Evolutionary conservation across 2,797 vertebrate species (phyloP), one percentile per base, ranked within the genome.

Genomic region (Pachyuromys duprasi): DNA sequence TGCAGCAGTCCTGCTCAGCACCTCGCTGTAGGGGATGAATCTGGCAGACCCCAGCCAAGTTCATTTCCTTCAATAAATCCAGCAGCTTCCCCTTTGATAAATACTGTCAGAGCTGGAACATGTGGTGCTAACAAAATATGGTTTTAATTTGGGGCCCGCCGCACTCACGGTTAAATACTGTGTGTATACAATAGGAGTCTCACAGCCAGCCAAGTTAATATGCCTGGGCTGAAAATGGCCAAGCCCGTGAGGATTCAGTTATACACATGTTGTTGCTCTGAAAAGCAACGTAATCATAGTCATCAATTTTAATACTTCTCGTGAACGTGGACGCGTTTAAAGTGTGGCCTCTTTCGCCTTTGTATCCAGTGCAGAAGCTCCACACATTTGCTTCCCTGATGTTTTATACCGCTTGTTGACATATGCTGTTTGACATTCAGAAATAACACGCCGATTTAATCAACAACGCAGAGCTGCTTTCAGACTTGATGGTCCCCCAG

Each of bases 391-490:
- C 96, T 98, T 98, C 96, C 86, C 96, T 96, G 89, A 90, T 97
- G 82, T 94, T 97, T 97, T 93, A 95, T 94, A 89, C 86, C 96
- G 67, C 87, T 97, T 96, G 96, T 97, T 97, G 97, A 98, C 97
- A 94, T 96, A 94, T 97, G 95, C 97, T 98, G 96, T 97, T 97
- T 98, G 98, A 98, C 98, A 96, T 98, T 98, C 97, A 96, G 97
- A 18, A 97, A 97, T 96, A 96, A 65, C 94, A 95, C 39, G 33
- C 49, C 93, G 94, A 95, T 98, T 98, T 98, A 96, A 98, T 98
- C 97, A 98, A 97, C 96, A 97, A 53, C 83, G 97, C 96, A 90
- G 84, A 93, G 95, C 94, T n/a, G 81, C 95, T 94, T 98, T 98
- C 98, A 98, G 98, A 97, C 89, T 97, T 97, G 96, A 98, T 97